Evolutionary conservation across 2,797 vertebrate species (phyloP), one percentile per base, ranked within the genome.

Genomic region (Chrosomus eos): DNA sequence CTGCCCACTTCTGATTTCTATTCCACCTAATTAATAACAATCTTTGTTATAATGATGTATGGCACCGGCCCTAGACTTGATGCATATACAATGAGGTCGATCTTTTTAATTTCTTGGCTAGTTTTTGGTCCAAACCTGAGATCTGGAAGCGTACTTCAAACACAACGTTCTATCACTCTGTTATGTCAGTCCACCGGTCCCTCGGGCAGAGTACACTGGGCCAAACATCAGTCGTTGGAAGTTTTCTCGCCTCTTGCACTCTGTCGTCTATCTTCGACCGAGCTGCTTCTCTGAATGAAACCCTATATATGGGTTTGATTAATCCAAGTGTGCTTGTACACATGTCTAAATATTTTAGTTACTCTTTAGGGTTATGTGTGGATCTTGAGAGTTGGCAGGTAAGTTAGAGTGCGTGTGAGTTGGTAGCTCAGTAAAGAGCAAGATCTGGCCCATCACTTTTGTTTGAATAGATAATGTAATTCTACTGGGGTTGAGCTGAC

Each of bases 381-480:
- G 55, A 73, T 73, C 55, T 80, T 11, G 3, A 93, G 89, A 91
- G 93, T 91, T 74, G 80, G 85, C 71, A 51, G 83, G 26, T 83
- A 38, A 53, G 70, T 45, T n/a, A 28, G 51, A 36, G 19, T 73
- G 87, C 38, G 87, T 83, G 81, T 80, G 84, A 85, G 72, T 86
- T 81, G 83, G 70, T 83, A 64, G 94, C 95, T 94, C 96, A 95
- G 96, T 33, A 60, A 70, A 95, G 55, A 62, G 78, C 88, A 94
- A 90, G 94, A 95, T 95, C 95, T 96, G 96, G 96, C 96, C 96
- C 97, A 96, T 97, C 97, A 97, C 96, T 97, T 97, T 96, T 97
- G 95, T 99, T 97, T 98, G 97, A 98, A 97, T 97, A 97, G 96
- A 96, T 97, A 97, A 98, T 97, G 96, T 93, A 94, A 96, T 96